phyloP scores from a whole-genome alignment of 1,140 invertebrate species.

The Hormaphis cornu region DNA sequence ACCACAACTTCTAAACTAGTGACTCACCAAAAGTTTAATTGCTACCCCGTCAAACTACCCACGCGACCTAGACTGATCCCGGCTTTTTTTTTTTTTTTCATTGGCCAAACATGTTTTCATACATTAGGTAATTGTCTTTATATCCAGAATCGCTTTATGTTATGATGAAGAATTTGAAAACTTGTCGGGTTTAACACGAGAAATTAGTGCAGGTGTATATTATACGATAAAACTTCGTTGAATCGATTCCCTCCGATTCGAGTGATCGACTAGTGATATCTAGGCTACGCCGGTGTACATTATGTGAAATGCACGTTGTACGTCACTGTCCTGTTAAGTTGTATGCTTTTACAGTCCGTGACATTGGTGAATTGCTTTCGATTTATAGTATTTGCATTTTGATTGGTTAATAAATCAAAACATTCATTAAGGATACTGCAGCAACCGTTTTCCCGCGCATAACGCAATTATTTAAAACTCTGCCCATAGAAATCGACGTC shows the following conservation, averaged over 20 bases:
- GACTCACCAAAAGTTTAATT: no score
- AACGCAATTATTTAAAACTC: not conserved
- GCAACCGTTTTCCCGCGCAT: not conserved
- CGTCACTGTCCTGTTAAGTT: not conserved
- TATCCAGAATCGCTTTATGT: no score
- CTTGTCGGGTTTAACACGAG: no score
- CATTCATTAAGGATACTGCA: not conserved
- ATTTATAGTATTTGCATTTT: conserved; percentile 3
- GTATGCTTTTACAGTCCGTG: not conserved
- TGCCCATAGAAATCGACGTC: not conserved
- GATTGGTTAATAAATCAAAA: conserved; percentile 5
- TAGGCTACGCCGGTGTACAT: not conserved
- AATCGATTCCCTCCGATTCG: not conserved
- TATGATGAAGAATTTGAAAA: no score
- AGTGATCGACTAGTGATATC: not conserved
- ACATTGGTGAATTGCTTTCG: not conserved
- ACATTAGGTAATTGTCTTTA: no score
- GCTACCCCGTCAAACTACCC: no score
- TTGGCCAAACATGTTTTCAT: no score
- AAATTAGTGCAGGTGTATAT: no score
- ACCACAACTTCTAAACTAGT: no score
- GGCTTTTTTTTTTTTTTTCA: no score
- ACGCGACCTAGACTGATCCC: no score
- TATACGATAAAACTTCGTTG: no score
- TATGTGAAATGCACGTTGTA: not conserved